Percentiles rank a stretch among this genome's conserved stretches.
These are phyloP conservation scores for Cheilosia scutellata DNA, from an alignment of 2,888 invertebrate species.

Conservation along the genomic window DNA sequence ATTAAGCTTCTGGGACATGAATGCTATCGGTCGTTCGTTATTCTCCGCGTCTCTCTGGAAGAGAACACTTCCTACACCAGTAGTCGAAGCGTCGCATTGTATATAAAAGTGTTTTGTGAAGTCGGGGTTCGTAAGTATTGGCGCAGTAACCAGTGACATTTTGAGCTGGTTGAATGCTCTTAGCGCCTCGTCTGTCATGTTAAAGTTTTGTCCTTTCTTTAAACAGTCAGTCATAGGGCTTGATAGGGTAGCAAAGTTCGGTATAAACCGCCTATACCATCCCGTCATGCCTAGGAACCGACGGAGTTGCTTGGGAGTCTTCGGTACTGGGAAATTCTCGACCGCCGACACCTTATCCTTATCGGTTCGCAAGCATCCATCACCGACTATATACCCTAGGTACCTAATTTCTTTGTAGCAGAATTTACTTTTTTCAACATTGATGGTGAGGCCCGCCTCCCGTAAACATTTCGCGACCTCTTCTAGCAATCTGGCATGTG, in stretches of 20 bases:
- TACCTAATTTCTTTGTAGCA: too few relatives aligned
- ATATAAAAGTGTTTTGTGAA: background rate
- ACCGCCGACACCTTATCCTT: background rate
- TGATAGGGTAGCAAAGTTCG: background rate
- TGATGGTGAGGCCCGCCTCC: too few relatives aligned
- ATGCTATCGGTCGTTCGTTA: background rate
- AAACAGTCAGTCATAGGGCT: background rate
- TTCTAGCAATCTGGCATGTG: too few relatives aligned
- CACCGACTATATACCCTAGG: too few relatives aligned
- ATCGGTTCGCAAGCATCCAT: background rate
- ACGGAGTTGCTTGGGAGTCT: background rate
- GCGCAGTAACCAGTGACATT: background rate
- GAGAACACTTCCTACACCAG: background rate
- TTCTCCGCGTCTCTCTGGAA: background rate
- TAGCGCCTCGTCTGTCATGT: conserved; percentile 1
- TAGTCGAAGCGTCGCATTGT: conserved; percentile 4
- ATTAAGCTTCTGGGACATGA: too few relatives aligned
- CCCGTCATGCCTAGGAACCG: background rate
- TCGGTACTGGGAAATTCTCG: background rate
- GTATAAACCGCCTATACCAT: background rate
- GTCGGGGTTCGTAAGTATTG: background rate
- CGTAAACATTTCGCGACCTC: too few relatives aligned
- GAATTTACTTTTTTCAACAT: too few relatives aligned
- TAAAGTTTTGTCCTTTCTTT: background rate
- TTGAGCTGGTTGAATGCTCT: background rate